phyloP scores from a whole-genome alignment of 2,113 vertebrate species.

The Chauna torquata region DNA sequence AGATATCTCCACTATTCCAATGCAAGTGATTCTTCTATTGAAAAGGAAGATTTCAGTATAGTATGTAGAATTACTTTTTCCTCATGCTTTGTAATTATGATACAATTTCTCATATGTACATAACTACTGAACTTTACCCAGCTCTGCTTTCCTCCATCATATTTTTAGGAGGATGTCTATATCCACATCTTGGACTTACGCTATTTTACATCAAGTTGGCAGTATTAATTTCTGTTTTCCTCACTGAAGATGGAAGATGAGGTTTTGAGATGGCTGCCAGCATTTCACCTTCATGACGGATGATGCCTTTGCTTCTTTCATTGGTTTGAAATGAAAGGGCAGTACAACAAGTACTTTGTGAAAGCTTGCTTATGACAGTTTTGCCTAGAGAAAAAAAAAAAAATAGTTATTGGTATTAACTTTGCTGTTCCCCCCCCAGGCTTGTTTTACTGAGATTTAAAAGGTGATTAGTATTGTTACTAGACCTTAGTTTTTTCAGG shows the following conservation, averaged over 20 bases:
- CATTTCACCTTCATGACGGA: not conserved
- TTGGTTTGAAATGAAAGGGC: not conserved
- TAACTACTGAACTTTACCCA: not conserved
- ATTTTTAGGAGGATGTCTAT: not conserved
- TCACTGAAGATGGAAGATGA: not conserved
- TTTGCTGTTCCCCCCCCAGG: not conserved
- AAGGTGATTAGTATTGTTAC: not conserved
- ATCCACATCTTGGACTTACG: not conserved
- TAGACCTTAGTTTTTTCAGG: not conserved
- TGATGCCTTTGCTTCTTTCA: not conserved
- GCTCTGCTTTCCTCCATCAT: not conserved
- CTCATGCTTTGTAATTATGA: not conserved
- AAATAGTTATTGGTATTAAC: not conserved
- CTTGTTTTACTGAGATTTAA: constrained; percentile 1
- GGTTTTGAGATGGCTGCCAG: not conserved
- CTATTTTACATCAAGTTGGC: not conserved
- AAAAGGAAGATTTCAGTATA: not conserved
- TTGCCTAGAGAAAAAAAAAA: not conserved
- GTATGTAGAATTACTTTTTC: not conserved
- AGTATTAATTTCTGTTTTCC: not conserved
- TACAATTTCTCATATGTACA: not conserved
- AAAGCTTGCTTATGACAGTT: not conserved
- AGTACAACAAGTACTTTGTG: not conserved
- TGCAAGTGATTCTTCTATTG: not conserved
- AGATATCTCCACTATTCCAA: not conserved